A percentile compares a stretch with the other conserved stretches of the same genome.
Conservation (phyloP, 2,113 vertebrate species). For the Barbus barbus region DNA sequence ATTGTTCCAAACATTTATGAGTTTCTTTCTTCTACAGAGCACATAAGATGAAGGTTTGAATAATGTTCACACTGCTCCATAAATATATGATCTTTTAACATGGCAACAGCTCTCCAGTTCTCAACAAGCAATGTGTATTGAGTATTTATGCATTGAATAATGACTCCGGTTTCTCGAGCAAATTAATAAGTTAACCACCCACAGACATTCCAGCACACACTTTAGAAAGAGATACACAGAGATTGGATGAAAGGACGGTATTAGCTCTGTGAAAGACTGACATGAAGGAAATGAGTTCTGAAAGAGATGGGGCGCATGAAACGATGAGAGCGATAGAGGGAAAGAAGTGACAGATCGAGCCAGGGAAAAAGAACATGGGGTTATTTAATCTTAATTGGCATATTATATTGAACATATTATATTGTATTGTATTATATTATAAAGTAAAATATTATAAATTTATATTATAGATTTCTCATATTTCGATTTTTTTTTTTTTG, state of each 20-base stretch:
- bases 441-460: too few species aligned
- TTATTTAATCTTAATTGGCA: constrained; percentile 22
- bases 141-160: neutral
- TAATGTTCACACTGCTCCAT: neutral
- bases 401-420: too few species aligned
- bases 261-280: constrained; percentile 21
- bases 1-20: neutral
- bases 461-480: too few species aligned
- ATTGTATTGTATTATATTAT: too few species aligned
- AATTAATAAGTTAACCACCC: constrained; percentile 11
- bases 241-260: constrained; percentile 24
- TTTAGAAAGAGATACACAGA: neutral
- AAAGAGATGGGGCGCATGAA: neutral
- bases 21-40: neutral
- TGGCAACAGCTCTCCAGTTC: neutral
- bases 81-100: neutral
- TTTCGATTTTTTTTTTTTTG: too few species aligned
- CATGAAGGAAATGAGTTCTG: constrained; percentile 28
- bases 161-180: neutral
- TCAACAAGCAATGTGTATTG: neutral
- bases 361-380: neutral
- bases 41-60: neutral
- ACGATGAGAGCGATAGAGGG: neutral
- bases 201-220: neutral
- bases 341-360: neutral